Evolutionary conservation across 2,888 invertebrate genomes (phyloP).

Genomic region (Capitulum mitella): DNA sequence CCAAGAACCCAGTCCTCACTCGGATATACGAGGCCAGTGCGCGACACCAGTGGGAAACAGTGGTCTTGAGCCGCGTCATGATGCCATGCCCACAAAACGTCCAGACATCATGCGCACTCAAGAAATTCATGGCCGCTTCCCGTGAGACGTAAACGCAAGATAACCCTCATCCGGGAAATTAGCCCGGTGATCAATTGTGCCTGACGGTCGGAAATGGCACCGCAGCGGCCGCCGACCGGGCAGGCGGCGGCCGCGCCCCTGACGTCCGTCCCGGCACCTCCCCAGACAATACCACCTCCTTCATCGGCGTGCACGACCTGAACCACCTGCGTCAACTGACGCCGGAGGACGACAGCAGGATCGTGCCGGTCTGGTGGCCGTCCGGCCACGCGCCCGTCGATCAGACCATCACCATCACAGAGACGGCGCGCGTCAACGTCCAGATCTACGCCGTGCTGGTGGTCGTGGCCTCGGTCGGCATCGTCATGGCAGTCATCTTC

Average conservation of each 20-base stretch:
- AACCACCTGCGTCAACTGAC: not conserved
- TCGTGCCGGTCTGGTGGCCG: slow-evolving; percentile 64
- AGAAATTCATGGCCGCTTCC: too few relatives aligned
- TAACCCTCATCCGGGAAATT: not conserved
- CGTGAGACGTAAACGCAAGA: too few relatives aligned
- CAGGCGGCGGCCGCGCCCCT: too few relatives aligned
- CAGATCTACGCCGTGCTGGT: slow-evolving; percentile 87
- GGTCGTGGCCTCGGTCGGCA: slow-evolving; percentile 78
- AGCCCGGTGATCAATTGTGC: not conserved
- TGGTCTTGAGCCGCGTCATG: too few relatives aligned
- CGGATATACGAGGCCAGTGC: too few relatives aligned
- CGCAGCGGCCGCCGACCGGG: too few relatives aligned
- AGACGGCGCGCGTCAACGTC: slow-evolving; percentile 85
- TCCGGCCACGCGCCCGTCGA: slow-evolving; percentile 74
- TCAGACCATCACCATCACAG: slow-evolving; percentile 75
- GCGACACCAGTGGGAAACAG: too few relatives aligned
- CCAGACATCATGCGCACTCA: too few relatives aligned
- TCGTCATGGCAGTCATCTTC: slow-evolving; percentile 82
- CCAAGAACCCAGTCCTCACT: too few relatives aligned
- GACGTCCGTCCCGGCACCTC: too few relatives aligned
- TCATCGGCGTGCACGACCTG: slow-evolving; percentile 22
- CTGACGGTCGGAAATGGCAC: not conserved
- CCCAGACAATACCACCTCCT: slow-evolving; percentile 4
- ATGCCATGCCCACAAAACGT: too few relatives aligned
- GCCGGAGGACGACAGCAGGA: slow-evolving; percentile 2